phyloP scores from a whole-genome alignment of 1,140 invertebrate species.

The Sarcophaga peregrina region DNA sequence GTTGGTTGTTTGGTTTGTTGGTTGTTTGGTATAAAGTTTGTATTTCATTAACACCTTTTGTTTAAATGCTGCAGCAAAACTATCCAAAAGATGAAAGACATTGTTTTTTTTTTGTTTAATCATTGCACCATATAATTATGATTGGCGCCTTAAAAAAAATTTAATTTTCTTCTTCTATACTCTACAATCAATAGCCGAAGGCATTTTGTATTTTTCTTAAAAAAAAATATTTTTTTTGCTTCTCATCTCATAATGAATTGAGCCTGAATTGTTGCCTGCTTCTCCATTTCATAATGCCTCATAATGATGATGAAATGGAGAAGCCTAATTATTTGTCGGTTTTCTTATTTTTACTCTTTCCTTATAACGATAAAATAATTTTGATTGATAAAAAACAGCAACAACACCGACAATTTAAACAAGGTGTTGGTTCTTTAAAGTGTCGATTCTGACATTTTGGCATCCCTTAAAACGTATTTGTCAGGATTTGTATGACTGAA shows the following conservation, averaged over 20 bases:
- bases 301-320: slow-evolving; percentile 38
- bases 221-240: background rate
- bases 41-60: slow-evolving; percentile 35
- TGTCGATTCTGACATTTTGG: slow-evolving; percentile 35
- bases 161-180: background rate
- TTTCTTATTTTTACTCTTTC: background rate
- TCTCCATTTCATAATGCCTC: background rate
- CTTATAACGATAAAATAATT: background rate
- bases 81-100: background rate
- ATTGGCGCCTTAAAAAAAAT: slow-evolving; percentile 29
- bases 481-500: slow-evolving; percentile 21
- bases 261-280: background rate
- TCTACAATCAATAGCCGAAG: background rate
- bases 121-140: slow-evolving; percentile 39
- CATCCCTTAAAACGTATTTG: slow-evolving; percentile 31
- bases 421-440: slow-evolving; percentile 36
- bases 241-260: background rate
- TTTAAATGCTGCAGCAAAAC: background rate
- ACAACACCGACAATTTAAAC: background rate
- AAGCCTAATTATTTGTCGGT: slow-evolving; percentile 37
- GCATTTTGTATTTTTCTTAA: background rate
- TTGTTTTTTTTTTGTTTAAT: slow-evolving; percentile 26
- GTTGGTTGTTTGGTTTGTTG: background rate
- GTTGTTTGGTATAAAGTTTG: slow-evolving; percentile 2
- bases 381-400: background rate